Percentiles rank a stretch among this genome's conserved stretches.
Conservation (phyloP, 2,797 vertebrate genomes). For the Agapornis canus region DNA sequence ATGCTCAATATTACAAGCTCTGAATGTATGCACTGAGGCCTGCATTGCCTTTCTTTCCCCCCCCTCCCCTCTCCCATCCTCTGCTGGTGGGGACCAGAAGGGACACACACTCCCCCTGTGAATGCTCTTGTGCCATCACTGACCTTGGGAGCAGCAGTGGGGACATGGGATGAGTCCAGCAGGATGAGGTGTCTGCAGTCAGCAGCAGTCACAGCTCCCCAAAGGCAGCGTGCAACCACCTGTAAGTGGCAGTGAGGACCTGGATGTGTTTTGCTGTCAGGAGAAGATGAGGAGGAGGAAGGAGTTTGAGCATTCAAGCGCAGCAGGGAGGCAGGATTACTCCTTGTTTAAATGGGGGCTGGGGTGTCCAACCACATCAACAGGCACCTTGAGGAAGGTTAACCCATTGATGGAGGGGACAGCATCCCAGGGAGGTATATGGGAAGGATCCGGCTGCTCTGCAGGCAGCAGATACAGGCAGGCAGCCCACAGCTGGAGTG, state of each 20-base stretch:
- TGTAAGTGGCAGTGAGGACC: not conserved
- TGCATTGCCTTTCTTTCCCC: conserved; percentile 48
- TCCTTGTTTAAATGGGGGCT: not conserved
- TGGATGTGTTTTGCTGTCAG: not conserved
- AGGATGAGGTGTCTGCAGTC: not conserved
- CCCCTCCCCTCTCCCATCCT: not conserved
- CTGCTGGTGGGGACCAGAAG: not conserved
- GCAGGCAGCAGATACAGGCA: not conserved
- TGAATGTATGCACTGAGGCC: conserved; percentile 65
- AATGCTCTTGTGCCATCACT: not conserved
- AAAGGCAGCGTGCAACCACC: rapidly evolving
- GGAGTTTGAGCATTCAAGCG: not conserved
- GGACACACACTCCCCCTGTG: not conserved
- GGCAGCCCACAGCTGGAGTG: not conserved
- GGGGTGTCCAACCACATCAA: not conserved
- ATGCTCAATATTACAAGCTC: conserved; percentile 45
- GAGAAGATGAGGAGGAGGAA: not conserved
- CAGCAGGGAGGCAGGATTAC: not conserved
- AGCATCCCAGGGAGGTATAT: not conserved
- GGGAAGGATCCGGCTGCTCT: not conserved
- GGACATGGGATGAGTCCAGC: rapidly evolving
- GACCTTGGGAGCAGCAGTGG: not conserved
- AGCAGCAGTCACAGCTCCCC: not conserved
- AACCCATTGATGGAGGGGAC: rapidly evolving
- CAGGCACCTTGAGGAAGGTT: not conserved